Evolutionary conservation across 2,888 invertebrate species (phyloP).

Genomic region (Caenorhabditis sp.): DNA sequence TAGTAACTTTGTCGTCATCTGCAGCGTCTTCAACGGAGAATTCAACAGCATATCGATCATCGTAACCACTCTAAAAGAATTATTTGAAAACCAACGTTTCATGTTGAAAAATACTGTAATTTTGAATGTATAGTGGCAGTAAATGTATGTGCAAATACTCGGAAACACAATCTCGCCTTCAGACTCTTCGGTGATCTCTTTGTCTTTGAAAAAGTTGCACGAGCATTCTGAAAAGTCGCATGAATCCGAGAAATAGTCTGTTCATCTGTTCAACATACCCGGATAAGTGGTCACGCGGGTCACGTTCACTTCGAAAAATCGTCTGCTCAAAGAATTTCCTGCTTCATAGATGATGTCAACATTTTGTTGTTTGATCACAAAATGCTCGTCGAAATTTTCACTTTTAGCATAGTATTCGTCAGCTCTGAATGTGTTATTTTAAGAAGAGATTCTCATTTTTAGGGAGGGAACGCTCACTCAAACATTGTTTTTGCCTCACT

Average conservation of each 20-base stretch:
- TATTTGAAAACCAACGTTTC: no score
- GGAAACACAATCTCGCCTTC: constrained; percentile 7
- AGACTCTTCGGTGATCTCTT: not conserved
- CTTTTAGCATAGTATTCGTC: not conserved
- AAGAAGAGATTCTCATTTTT: no score
- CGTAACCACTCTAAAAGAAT: not conserved
- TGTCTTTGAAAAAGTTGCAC: constrained; percentile 9
- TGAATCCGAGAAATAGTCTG: no score
- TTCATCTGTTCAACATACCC: no score
- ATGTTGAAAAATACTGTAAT: not conserved
- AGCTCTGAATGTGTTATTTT: no score
- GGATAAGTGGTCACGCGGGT: no score
- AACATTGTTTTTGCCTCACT: not conserved
- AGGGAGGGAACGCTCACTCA: no score
- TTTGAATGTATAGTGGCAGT: constrained; percentile 2
- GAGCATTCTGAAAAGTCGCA: constrained; percentile 30
- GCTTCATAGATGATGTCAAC: not conserved
- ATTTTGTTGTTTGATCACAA: constrained; percentile 16
- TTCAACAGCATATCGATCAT: not conserved
- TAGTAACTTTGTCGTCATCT: not conserved
- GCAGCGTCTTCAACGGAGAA: not conserved
- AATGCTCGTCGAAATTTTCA: not conserved
- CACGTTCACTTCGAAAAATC: constrained; percentile 12
- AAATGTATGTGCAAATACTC: constrained; percentile 1
- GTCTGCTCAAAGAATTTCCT: not conserved